Percentiles rank a stretch among this genome's conserved stretches.
phyloP scores from a whole-genome alignment of 1,140 invertebrate species.

The Berghia stephanieae region DNA sequence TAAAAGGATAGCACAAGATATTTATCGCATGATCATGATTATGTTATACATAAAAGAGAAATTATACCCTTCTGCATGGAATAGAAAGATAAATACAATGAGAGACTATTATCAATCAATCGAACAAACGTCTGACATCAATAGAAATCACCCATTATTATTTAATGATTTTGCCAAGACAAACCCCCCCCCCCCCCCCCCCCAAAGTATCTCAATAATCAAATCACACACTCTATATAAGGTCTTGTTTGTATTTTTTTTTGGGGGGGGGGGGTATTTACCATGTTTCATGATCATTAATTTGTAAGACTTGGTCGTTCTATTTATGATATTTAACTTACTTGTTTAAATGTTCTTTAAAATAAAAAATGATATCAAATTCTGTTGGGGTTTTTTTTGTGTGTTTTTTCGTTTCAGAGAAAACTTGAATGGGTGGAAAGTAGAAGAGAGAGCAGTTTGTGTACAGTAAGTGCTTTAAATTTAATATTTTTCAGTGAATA shows the following conservation, averaged over 20 bases:
- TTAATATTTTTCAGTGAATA: not conserved
- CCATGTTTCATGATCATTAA: not conserved
- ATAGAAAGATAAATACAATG: too few relatives aligned
- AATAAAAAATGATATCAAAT: not conserved
- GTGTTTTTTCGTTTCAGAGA: slow-evolving; percentile 30
- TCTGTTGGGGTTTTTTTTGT: not conserved
- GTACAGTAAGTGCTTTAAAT: slow-evolving; percentile 43
- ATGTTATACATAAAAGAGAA: too few relatives aligned
- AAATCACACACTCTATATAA: not conserved
- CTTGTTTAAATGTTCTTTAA: not conserved
- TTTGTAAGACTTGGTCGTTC: not conserved
- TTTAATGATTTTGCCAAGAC: too few relatives aligned
- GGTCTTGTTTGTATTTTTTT: not conserved
- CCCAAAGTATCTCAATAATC: not conserved
- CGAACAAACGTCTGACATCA: too few relatives aligned
- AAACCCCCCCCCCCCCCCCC: too few relatives aligned
- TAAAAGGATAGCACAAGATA: too few relatives aligned
- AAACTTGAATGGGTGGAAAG: slow-evolving; percentile 47
- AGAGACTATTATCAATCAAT: too few relatives aligned
- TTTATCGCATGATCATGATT: too few relatives aligned
- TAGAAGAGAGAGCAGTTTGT: slow-evolving; percentile 34
- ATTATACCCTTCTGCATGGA: too few relatives aligned
- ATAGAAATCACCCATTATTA: too few relatives aligned
- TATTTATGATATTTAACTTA: not conserved
- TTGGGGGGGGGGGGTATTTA: not conserved